Base-by-base conservation (phyloP, 2,113 vertebrate genomes). In the Antennarius striatus region DNA sequence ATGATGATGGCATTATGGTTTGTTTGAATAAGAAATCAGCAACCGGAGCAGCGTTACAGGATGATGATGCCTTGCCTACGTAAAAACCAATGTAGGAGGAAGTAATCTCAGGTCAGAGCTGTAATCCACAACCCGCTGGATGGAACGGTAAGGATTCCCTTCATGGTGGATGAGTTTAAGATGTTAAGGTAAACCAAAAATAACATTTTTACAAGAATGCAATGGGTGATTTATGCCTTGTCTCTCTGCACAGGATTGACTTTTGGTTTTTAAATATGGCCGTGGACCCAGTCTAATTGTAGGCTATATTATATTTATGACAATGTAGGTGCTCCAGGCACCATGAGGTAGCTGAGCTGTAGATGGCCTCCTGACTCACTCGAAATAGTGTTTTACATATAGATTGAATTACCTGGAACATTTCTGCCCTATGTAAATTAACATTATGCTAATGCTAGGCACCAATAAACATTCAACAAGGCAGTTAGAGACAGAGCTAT, bases 331-430 rank as follows among this genome's bases (percentile, higher is more conserved):
- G 88, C 78, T 79, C 55, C 36, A 52, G 71, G 79, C 79, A 48
- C 73, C 71, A 39, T 16, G 68, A 79, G 81, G 78, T 73, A 63
- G 77, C 62, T 30, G 70, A 71, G 73, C 68, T 68, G 77, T 71
- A 77, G 69, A 57, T 10, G 58, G 28, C 70, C 67, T 59, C 60
- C 67, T 75, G 75, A 71, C 60, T 81, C 80, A 78, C 80, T 30
- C 54, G 81, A 64, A 62, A 36, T 63, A 48, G 72, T 81, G 87
- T 90, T 92, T 91, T 91, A 90, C 91, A 92, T 91, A 88, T 88
- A 90, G 81, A 92, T 90, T 88, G 83, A 87, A 91, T 90, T 90
- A 90, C 77, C 71, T 74, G 75, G 53, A 85, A 79, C 77, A 68
- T 71, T 75, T 69, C 63, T 87, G 77, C 76, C 77, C 86, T 85